A percentile compares a stretch with the other conserved stretches of the same genome.
These are phyloP conservation scores for Graphium colonna DNA, from an alignment of 2,888 invertebrate species.

Conservation along the genomic window DNA sequence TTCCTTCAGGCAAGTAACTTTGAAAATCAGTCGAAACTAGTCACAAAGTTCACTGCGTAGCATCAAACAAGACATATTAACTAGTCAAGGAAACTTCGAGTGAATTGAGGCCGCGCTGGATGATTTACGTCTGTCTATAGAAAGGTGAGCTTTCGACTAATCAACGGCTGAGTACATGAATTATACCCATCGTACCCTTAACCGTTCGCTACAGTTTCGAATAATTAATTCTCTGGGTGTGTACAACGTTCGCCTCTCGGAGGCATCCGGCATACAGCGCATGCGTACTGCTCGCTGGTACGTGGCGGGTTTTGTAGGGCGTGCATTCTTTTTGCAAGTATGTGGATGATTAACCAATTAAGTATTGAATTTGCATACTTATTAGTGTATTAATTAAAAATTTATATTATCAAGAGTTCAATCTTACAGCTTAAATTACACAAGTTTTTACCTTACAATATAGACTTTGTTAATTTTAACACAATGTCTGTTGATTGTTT, in stretches of 20 bases:
- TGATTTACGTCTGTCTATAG: constrained; percentile 29
- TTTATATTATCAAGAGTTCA: too few species aligned
- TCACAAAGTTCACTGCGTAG: background rate
- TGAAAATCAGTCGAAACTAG: constrained; percentile 4
- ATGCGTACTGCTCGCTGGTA: constrained; percentile 49
- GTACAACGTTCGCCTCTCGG: constrained; percentile 54
- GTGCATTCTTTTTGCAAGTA: constrained; percentile 31
- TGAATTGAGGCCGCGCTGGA: constrained; percentile 16
- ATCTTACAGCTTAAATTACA: too few species aligned
- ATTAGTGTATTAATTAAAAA: too few species aligned
- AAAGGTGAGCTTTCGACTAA: constrained; percentile 39
- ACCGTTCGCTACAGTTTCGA: constrained; percentile 51
- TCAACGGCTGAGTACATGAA: constrained; percentile 49
- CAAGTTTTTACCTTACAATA: too few species aligned
- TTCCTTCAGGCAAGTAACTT: background rate
- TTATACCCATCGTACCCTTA: constrained; percentile 49
- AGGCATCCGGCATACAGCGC: constrained; percentile 50
- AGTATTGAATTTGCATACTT: too few species aligned
- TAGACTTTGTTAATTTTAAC: too few species aligned
- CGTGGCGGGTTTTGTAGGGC: constrained; percentile 56
- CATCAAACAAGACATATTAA: constrained; percentile 5
- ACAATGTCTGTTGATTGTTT: too few species aligned
- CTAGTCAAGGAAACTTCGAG: constrained; percentile 1
- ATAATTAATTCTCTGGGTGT: constrained; percentile 72
- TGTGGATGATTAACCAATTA: too few species aligned